phyloP scores from a whole-genome alignment of 2,888 invertebrate genomes.

The Ectemnius cavifrons region DNA sequence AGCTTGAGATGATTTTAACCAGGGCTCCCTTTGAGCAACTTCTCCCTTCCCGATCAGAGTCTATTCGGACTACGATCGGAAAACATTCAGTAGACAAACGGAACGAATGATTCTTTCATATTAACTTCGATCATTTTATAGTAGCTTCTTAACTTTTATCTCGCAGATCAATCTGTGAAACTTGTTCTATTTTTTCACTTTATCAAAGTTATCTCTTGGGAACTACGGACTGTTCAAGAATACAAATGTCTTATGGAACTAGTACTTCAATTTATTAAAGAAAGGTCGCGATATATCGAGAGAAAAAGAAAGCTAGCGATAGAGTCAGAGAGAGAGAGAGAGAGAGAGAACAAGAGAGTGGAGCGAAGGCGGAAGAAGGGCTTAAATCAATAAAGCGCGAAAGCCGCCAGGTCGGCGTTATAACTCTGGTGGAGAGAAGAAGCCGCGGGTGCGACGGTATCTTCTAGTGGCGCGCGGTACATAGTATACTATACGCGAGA shows the following conservation, averaged over 20 bases:
- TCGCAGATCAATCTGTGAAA: too few relatives aligned
- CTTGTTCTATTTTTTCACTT: too few relatives aligned
- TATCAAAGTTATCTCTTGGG: too few relatives aligned
- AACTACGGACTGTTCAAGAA: too few relatives aligned
- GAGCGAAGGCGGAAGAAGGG: slow-evolving; percentile 52
- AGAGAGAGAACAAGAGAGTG: slow-evolving; percentile 35
- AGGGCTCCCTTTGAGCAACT: slow-evolving; percentile 43
- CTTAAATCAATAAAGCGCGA: slow-evolving; percentile 71
- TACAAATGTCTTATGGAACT: too few relatives aligned
- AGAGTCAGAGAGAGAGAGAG: slow-evolving; percentile 20
- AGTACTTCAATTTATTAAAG: too few relatives aligned
- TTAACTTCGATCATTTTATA: too few relatives aligned
- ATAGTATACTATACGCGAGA: slow-evolving; percentile 37
- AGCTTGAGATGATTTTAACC: slow-evolving; percentile 54
- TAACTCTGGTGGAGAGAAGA: slow-evolving; percentile 41
- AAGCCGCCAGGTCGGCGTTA: slow-evolving; percentile 57
- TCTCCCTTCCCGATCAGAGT: slow-evolving; percentile 19
- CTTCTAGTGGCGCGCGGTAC: slow-evolving; percentile 5
- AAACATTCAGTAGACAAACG: slow-evolving; percentile 54
- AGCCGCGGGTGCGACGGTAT: too few relatives aligned
- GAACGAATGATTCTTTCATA: neutral
- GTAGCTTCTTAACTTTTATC: too few relatives aligned
- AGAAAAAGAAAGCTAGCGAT: slow-evolving; percentile 14
- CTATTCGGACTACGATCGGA: slow-evolving; percentile 27
- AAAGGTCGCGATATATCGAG: too few relatives aligned